These are phyloP conservation scores for Clusia tigrina DNA, from an alignment of 2,888 invertebrate genomes.

Conservation along the genomic window DNA sequence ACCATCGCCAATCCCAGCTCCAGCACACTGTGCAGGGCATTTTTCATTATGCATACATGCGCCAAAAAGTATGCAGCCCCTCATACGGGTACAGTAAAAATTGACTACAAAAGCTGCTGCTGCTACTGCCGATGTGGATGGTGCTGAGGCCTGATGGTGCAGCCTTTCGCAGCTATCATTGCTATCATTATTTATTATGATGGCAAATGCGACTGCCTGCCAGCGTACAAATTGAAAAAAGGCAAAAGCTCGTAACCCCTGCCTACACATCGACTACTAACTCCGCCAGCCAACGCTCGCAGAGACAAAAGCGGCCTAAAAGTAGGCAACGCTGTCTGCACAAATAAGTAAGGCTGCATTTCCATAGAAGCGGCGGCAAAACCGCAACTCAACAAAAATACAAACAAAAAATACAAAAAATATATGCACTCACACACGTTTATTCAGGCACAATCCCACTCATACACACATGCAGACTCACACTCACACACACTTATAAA, in stretches of 20 bases:
- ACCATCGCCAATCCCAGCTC: background rate
- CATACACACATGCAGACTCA: background rate
- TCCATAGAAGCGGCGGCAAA: background rate
- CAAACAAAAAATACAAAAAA: no score
- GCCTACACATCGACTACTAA: background rate
- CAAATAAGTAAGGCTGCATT: background rate
- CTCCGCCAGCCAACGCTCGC: background rate
- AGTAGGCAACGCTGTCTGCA: background rate
- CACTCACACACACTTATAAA: no score
- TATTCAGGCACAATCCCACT: background rate
- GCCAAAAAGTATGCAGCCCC: conserved; percentile 11
- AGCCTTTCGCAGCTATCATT: background rate
- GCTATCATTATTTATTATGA: background rate
- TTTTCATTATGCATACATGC: conserved; percentile 10
- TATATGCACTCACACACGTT: no score
- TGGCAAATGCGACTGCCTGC: background rate
- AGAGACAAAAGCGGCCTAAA: background rate
- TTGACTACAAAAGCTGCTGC: conserved; percentile 4
- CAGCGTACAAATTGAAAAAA: background rate
- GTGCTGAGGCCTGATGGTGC: background rate
- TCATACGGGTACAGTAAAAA: background rate
- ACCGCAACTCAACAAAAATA: no score
- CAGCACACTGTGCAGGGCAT: background rate
- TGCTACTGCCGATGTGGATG: background rate
- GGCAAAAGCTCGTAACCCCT: background rate